Evolutionary conservation across 2,888 invertebrate genomes (phyloP).

Genomic region (Chrysodeixis includens): DNA sequence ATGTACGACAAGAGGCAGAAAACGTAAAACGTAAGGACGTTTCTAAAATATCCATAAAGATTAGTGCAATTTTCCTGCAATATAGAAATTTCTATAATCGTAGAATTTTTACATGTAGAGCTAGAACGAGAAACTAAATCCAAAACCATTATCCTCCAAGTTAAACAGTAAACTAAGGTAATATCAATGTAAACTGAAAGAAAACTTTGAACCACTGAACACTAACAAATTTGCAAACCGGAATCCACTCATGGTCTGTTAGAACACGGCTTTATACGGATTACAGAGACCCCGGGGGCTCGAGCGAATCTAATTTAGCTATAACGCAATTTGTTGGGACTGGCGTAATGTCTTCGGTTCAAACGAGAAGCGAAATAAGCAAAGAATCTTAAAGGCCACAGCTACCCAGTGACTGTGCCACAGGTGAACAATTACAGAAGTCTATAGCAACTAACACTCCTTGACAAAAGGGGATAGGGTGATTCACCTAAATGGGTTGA

Average conservation of each 20-base stretch:
- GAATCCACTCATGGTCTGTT: conserved; percentile 61
- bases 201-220: conserved; percentile 26
- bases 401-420: no score
- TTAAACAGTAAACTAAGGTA: neutral
- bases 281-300: conserved; percentile 66
- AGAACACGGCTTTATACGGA: conserved; percentile 64
- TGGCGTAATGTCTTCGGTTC: conserved; percentile 50
- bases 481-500: conserved; percentile 22
- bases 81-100: no score
- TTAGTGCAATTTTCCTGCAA: no score
- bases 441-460: conserved; percentile 34
- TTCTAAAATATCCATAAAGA: no score
- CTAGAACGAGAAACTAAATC: neutral
- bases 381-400: conserved; percentile 23
- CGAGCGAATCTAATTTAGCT: conserved; percentile 77
- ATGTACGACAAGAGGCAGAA: no score
- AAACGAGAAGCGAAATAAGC: conserved; percentile 46
- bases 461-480: conserved; percentile 12
- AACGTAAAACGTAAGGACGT: no score
- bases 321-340: conserved; percentile 75
- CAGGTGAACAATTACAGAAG: conserved; percentile 60
- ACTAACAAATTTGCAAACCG: conserved; percentile 60
- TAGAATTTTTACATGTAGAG: neutral
- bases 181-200: neutral
- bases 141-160: neutral